These are phyloP conservation scores for Drosophila nigromelanica DNA, from an alignment of 1,140 invertebrate genomes.

Conservation along the genomic window DNA sequence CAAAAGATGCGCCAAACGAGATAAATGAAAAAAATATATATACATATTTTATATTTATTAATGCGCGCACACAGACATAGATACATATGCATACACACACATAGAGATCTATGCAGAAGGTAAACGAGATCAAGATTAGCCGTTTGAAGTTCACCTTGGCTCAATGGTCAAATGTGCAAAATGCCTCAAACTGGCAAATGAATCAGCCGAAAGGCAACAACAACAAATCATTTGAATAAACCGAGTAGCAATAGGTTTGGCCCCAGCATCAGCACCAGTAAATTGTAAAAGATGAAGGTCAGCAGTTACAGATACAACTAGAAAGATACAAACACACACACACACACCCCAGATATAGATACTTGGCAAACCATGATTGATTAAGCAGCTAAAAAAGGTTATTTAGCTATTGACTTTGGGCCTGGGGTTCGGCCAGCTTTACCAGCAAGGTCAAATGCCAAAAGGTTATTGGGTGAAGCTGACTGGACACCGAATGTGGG, in stretches of 20 bases:
- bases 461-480: slow-evolving; percentile 27
- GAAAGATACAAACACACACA: slow-evolving; percentile 2
- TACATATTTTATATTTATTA: slow-evolving; percentile 47
- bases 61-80: slow-evolving; percentile 13
- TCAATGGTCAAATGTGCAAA: slow-evolving; percentile 82
- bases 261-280: slow-evolving; percentile 33
- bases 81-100: slow-evolving; percentile 16
- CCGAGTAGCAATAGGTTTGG: slow-evolving; percentile 70
- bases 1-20: slow-evolving; percentile 58
- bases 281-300: slow-evolving; percentile 79
- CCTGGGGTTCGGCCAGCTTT: slow-evolving; percentile 17
- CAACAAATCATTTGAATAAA: slow-evolving; percentile 61
- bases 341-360: slow-evolving; percentile 35
- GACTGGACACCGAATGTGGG: slow-evolving; percentile 25
- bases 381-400: slow-evolving; percentile 67
- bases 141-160: slow-evolving; percentile 76
- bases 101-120: slow-evolving; percentile 63
- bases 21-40: slow-evolving; percentile 52
- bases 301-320: slow-evolving; percentile 63
- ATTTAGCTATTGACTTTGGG: slow-evolving; percentile 61
- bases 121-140: slow-evolving; percentile 79
- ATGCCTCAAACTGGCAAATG: slow-evolving; percentile 47
- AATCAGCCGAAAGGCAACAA: slow-evolving; percentile 49
- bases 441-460: slow-evolving; percentile 31
- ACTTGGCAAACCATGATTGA: slow-evolving; percentile 67